Percentiles rank a stretch among this genome's conserved stretches.
Conservation (phyloP, 2,888 invertebrate genomes). For the Drosophila mayaguana region DNA sequence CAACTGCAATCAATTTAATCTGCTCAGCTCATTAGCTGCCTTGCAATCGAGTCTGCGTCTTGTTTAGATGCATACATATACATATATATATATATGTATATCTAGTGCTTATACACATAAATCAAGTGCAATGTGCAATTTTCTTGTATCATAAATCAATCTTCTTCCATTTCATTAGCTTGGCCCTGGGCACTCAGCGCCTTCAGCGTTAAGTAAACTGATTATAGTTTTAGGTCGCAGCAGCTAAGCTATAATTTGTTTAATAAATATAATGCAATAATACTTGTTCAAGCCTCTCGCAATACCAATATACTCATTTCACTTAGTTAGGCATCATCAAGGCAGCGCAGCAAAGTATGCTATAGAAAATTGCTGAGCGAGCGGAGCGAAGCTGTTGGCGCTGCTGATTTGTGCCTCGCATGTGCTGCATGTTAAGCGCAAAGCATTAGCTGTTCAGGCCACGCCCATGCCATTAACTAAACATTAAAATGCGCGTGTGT, state of each 20-base stretch:
- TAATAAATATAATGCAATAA: too few species aligned
- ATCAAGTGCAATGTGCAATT: conserved; percentile 2
- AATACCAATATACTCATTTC: not conserved
- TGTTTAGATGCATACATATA: not conserved
- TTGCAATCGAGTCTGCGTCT: not conserved
- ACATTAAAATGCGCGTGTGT: not conserved
- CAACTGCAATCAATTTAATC: conserved; percentile 4
- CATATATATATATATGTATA: too few species aligned
- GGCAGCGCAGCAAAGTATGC: conserved; percentile 62
- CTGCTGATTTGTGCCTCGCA: conserved; percentile 56
- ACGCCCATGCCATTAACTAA: conserved; percentile 31
- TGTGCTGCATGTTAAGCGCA: conserved; percentile 54
- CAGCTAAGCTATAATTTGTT: conserved; percentile 13
- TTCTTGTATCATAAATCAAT: conserved; percentile 31
- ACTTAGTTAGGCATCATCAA: not conserved
- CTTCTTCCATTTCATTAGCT: conserved; percentile 25
- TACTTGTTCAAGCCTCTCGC: not conserved
- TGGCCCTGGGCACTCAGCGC: not conserved
- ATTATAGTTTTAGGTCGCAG: conserved; percentile 52
- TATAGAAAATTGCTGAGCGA: conserved; percentile 53
- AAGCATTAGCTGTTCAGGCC: conserved; percentile 26
- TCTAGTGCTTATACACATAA: not conserved
- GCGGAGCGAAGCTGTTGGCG: conserved; percentile 35
- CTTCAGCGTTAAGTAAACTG: conserved; percentile 15
- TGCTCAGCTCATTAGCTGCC: conserved; percentile 1